Percentiles rank a stretch among this genome's conserved stretches.
These are phyloP conservation scores for Corella eumyota DNA, from an alignment of 23 tunicate genomes.

Conservation along the genomic window DNA sequence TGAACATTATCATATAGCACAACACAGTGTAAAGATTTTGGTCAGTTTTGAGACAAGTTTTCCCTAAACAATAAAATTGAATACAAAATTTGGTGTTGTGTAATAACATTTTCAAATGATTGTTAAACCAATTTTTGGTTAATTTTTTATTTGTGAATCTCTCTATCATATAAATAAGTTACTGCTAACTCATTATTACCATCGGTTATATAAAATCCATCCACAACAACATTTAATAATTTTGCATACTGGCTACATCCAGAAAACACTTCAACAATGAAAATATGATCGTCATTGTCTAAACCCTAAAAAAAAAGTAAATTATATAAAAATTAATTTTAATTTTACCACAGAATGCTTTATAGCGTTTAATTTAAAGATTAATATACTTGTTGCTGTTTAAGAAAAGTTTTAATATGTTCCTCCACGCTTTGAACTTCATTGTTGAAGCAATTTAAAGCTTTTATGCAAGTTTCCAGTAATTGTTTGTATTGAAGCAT, in stretches of 20 bases:
- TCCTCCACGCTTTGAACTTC: slow-evolving; percentile 83
- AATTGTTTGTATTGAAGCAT: slow-evolving; percentile 65
- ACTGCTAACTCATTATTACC: too few relatives aligned
- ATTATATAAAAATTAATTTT: not conserved
- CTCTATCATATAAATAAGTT: too few relatives aligned
- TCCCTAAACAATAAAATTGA: slow-evolving; percentile 25
- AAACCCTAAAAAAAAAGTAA: slow-evolving; percentile 24
- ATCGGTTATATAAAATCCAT: slow-evolving; percentile 59
- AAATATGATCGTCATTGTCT: slow-evolving; percentile 72
- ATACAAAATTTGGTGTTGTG: not conserved
- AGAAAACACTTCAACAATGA: slow-evolving; percentile 84
- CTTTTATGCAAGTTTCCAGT: slow-evolving; percentile 50
- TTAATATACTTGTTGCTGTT: slow-evolving; percentile 45
- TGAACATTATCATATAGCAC: slow-evolving; percentile 65
- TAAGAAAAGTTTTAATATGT: slow-evolving; percentile 51
- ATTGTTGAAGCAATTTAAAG: slow-evolving; percentile 31
- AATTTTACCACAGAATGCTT: not conserved
- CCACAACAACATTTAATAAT: slow-evolving; percentile 46
- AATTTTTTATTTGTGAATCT: too few relatives aligned
- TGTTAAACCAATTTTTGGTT: too few relatives aligned
- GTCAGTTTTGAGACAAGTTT: slow-evolving; percentile 33
- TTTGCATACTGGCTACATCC: slow-evolving; percentile 68
- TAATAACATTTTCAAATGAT: too few relatives aligned
- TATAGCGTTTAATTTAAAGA: not conserved
- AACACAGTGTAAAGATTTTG: slow-evolving; percentile 34